Base-by-base conservation (phyloP, 2,113 vertebrate genomes). In the Bufo gargarizans region DNA sequence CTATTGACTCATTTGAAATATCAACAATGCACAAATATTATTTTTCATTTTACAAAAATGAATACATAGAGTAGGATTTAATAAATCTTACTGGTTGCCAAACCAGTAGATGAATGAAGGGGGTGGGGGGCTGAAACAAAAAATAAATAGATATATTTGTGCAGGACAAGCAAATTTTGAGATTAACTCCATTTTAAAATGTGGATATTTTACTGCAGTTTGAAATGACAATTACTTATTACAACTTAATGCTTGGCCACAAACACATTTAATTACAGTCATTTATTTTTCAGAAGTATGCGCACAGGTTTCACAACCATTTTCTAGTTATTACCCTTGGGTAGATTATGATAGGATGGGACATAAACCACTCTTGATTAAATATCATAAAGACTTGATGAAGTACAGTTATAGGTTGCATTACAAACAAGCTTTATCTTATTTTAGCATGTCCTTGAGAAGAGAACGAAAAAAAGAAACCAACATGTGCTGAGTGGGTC, bases 331-430 rank as follows among this genome's bases (percentile, higher is more conserved):
- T 84, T 89, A 84, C 84, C 71, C 63, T 22, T 84, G 74, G 81
- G 87, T 53, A 84, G 86, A 61, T 84, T 89, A 77, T 19, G 76
- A 78, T 58, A 89, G 82, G 59, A 88, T 84, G 87, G 87, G 58
- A 89, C 87, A 89, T 89, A 89, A 89, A 89, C 49, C 87, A 84
- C 82, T 89, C 49, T 81, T 89, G 82, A 89, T 84, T 89, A 89
- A 78, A 84, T 76, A 89, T 84, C 74, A 84, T 89, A 89, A 89
- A 89, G 71, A 84, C 61, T 49, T 84, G 87, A 78, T 84, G 76
- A 47, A 84, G n/a, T 84, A 77, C 72, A 67, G 81, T 76, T 50
- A 84, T 43, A 63, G 16, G 20, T 53, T 84, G 65, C 33, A 45
- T 59, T 33, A 45, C 17, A 84, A 82, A 88, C 59, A 7, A 80